Base-by-base conservation (phyloP, 1,140 invertebrate genomes). In the Lepidotrigona ventralis region DNA sequence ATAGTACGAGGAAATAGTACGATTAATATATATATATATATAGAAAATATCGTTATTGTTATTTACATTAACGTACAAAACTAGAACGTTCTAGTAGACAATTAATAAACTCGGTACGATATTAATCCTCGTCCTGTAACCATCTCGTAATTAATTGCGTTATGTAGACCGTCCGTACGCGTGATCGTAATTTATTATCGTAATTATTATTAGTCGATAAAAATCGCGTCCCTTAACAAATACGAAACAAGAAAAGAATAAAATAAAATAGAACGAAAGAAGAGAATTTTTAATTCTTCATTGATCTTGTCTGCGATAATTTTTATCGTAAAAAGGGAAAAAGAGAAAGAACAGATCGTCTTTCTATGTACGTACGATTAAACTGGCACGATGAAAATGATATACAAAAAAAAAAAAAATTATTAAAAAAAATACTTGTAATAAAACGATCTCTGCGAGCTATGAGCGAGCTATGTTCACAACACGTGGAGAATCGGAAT, bases 61-160 rank as follows among this genome's bases (percentile, higher is more conserved):
- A 83, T 83, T 78, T 83, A 83, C 81, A 83, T 72, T 79, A 79
- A 83, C 77, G 82, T 83, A 83, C 82, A 83, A 83, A 83, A 83
- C 77, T 83, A 83, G 69, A 83, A 83, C 68, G 69, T 64, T 79
- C 76, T 79, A 64, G 70, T 39, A 19, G 51, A 68, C 26, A 29
- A 53, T 78, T 60, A 75, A 23, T 75, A 75, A 23, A 33, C 23
- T n/a, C 26, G 2, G 2, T 19, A 46, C 33, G 1, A 29, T 29
- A 26, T 77, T 77, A 77, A 77, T 53, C 46, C 4, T 71, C 69
- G 14, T 70, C 12, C 12, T n/a, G 39, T 21, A 39, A 23, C 15
- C 46, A 46, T 51, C 26, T 56, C 33, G 21, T 56, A 29, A 14
- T 56, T 73, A 56, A 29, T 54, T 29, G 17, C 33, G 39, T 17